Conservation (phyloP, 2,113 vertebrate species). For the Carassius gibelio region DNA sequence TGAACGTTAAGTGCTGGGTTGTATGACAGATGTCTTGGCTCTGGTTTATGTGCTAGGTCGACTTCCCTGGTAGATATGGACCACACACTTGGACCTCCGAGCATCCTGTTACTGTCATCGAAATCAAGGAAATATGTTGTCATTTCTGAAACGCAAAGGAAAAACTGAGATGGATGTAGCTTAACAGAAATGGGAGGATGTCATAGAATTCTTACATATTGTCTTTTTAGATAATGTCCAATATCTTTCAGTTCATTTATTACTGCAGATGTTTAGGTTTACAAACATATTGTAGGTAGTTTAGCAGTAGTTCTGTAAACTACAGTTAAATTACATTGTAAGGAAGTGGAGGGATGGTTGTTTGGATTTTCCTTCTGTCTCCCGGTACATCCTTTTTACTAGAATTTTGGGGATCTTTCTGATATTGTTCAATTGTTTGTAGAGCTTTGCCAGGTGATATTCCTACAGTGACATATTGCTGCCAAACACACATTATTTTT, state of each 20-base stretch:
- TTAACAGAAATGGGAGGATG: slow-evolving; percentile 8
- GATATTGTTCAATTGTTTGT: slow-evolving; percentile 61
- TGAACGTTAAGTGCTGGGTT: slow-evolving; percentile 68
- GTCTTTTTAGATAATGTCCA: not conserved
- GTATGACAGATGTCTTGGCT: slow-evolving; percentile 70
- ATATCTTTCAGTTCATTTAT: not conserved
- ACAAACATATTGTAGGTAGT: not conserved
- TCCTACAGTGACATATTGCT: too few relatives aligned
- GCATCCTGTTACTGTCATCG: slow-evolving; percentile 32
- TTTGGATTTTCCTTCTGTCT: not conserved
- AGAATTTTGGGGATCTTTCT: slow-evolving; percentile 51
- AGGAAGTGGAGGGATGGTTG: not conserved
- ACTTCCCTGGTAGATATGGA: slow-evolving; percentile 63
- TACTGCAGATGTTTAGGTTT: not conserved
- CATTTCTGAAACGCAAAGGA: slow-evolving; percentile 26
- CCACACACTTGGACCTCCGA: slow-evolving; percentile 67
- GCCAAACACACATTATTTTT: too few relatives aligned
- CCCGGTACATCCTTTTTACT: not conserved
- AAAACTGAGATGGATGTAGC: slow-evolving; percentile 4
- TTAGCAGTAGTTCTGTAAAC: not conserved
- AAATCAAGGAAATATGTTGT: slow-evolving; percentile 59
- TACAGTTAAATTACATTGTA: not conserved
- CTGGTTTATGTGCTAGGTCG: slow-evolving; percentile 64
- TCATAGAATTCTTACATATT: not conserved
- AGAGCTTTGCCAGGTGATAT: slow-evolving; percentile 68